Evolutionary conservation across 1,140 invertebrate genomes (phyloP).

Genomic region (Drosophila pachea): DNA sequence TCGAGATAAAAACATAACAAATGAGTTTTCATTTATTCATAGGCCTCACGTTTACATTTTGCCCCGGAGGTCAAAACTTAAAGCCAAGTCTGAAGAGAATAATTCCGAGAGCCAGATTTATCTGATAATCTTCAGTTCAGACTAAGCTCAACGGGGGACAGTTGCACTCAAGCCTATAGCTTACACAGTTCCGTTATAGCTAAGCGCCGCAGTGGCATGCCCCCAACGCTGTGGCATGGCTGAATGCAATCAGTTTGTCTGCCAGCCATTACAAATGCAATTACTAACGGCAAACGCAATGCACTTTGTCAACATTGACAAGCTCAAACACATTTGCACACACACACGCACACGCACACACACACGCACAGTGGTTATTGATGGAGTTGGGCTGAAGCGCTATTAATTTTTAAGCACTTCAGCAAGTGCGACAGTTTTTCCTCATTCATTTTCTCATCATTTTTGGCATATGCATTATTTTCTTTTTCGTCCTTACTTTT

Average conservation of each 20-base stretch:
- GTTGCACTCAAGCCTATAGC: background rate
- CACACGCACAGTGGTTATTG: conserved; percentile 44
- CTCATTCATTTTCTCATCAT: background rate
- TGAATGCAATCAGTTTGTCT: background rate
- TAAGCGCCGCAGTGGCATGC: background rate
- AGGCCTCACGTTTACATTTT: background rate
- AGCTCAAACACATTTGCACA: background rate
- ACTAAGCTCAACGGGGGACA: no score
- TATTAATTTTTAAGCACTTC: conserved; percentile 70
- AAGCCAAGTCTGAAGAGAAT: no score
- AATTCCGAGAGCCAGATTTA: no score
- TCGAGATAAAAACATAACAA: conserved; percentile 13
- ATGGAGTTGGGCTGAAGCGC: conserved; percentile 44
- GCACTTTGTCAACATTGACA: conserved; percentile 16
- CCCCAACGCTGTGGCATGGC: background rate
- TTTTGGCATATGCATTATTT: conserved; percentile 58
- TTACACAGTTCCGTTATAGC: no score
- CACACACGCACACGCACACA: background rate
- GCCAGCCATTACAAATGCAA: conserved; percentile 33
- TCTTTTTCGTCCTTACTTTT: no score
- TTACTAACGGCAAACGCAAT: conserved; percentile 27
- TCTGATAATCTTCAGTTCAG: no score
- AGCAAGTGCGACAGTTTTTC: conserved; percentile 47
- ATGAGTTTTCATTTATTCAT: conserved; percentile 9
- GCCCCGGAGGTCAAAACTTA: background rate